These are phyloP conservation scores for Neodontobutis hainanensis DNA, from an alignment of 2,113 vertebrate genomes.

Conservation along the genomic window DNA sequence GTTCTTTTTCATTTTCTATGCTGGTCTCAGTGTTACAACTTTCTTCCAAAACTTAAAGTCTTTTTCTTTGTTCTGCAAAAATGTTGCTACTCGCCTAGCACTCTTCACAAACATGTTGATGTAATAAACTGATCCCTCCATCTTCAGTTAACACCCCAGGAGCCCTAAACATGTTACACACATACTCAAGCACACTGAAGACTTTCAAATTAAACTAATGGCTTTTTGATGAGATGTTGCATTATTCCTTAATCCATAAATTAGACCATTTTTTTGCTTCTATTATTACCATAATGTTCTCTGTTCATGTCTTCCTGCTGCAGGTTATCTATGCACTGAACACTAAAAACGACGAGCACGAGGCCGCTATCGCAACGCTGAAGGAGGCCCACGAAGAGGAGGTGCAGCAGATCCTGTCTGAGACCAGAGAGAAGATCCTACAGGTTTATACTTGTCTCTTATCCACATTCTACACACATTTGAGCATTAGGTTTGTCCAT, in stretches of 20 bases:
- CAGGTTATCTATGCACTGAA: slow-evolving; percentile 99
- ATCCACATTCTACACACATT: neutral
- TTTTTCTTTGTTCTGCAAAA: no score
- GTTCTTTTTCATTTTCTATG: no score
- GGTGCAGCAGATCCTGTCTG: slow-evolving; percentile 96
- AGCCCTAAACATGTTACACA: neutral
- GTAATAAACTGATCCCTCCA: neutral
- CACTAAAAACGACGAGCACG: slow-evolving; percentile 98
- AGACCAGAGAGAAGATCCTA: slow-evolving; percentile 95
- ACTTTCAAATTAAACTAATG: neutral
- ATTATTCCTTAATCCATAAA: neutral
- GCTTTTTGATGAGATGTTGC: neutral
- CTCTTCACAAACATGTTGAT: neutral
- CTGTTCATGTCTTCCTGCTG: neutral
- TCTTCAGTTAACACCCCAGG: neutral
- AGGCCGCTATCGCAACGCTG: slow-evolving; percentile 94
- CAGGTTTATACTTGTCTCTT: slow-evolving; percentile 44
- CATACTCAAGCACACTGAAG: neutral
- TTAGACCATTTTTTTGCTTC: neutral
- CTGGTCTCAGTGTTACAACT: no score
- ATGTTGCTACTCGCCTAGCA: neutral
- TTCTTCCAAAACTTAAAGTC: no score
- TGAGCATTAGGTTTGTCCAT: neutral
- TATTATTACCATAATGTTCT: neutral
- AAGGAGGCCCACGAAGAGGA: slow-evolving; percentile 99